A percentile compares a stretch with the other conserved stretches of the same genome.
phyloP scores from a whole-genome alignment of 1,140 invertebrate species.

The Meloidogyne chitwoodi region DNA sequence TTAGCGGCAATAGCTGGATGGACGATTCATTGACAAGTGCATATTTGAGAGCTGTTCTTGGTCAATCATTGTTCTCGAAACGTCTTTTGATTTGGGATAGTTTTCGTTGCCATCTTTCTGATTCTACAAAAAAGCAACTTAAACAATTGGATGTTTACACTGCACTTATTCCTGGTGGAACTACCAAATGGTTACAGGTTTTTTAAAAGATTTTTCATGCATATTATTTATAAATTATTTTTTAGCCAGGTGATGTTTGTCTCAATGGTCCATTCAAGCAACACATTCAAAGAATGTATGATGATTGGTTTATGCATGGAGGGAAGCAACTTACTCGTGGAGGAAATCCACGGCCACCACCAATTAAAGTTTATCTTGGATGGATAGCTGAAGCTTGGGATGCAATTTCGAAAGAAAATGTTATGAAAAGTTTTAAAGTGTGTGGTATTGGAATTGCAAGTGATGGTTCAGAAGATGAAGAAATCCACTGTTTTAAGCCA shows the following conservation, averaged over 20 bases:
- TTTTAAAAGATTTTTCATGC: not conserved
- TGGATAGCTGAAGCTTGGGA: slow-evolving; percentile 1
- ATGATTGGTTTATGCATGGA: not conserved
- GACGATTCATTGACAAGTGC: not conserved
- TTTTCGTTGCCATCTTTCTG: not conserved
- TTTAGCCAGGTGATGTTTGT: not conserved
- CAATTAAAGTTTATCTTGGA: not conserved
- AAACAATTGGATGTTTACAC: not conserved
- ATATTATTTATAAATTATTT: not conserved
- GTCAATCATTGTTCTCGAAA: not conserved
- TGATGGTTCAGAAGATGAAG: not conserved
- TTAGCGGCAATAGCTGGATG: not conserved
- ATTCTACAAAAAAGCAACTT: not conserved
- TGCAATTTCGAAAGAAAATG: not conserved
- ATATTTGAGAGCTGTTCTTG: not conserved
- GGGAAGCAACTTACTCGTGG: too few species aligned
- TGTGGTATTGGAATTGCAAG: not conserved
- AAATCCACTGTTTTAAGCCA: not conserved
- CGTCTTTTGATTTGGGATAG: not conserved
- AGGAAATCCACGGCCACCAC: not conserved
- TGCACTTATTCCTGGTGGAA: not conserved
- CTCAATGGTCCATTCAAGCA: not conserved
- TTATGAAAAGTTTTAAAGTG: not conserved
- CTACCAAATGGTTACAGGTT: not conserved
- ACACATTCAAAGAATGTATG: not conserved